A percentile compares a stretch with the other conserved stretches of the same genome.
These are phyloP conservation scores for Crax fasciolata DNA, from an alignment of 2,797 vertebrate genomes.

Conservation along the genomic window DNA sequence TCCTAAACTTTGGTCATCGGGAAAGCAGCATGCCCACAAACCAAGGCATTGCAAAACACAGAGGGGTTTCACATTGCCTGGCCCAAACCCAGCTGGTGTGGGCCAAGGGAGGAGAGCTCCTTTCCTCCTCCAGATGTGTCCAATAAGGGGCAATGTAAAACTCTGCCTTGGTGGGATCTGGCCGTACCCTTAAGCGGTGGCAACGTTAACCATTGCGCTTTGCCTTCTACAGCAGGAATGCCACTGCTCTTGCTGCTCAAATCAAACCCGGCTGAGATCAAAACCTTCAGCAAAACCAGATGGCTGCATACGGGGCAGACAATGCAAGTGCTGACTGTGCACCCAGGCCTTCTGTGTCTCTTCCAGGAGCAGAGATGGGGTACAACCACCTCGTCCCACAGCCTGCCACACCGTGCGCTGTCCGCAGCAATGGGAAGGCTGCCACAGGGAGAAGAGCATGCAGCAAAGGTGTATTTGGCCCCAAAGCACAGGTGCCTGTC, in stretches of 20 bases:
- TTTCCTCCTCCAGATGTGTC: constrained; percentile 67
- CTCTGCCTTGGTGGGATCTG: constrained; percentile 64
- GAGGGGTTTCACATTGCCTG: constrained; percentile 52
- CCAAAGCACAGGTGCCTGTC: neutral
- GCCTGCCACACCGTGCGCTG: neutral
- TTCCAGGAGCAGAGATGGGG: neutral
- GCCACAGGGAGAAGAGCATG: accelerated
- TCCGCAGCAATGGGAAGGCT: neutral
- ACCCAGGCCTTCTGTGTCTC: constrained; percentile 2
- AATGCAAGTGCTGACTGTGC: constrained; percentile 1
- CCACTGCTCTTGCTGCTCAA: constrained; percentile 33
- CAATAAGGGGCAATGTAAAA: constrained; percentile 72
- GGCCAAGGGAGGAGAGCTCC: constrained; percentile 36
- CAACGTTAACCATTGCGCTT: neutral
- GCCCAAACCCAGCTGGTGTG: neutral
- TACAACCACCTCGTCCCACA: neutral
- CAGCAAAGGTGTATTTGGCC: neutral
- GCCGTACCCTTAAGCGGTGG: constrained; percentile 65
- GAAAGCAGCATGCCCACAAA: neutral
- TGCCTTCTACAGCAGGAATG: neutral
- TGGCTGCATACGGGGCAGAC: constrained; percentile 63
- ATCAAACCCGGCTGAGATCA: constrained; percentile 72
- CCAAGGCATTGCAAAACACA: constrained; percentile 18
- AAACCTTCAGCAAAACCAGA: constrained; percentile 75
- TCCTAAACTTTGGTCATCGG: neutral